These are phyloP conservation scores for Phocides pigmalion DNA, from an alignment of 1,140 invertebrate genomes.

Conservation along the genomic window DNA sequence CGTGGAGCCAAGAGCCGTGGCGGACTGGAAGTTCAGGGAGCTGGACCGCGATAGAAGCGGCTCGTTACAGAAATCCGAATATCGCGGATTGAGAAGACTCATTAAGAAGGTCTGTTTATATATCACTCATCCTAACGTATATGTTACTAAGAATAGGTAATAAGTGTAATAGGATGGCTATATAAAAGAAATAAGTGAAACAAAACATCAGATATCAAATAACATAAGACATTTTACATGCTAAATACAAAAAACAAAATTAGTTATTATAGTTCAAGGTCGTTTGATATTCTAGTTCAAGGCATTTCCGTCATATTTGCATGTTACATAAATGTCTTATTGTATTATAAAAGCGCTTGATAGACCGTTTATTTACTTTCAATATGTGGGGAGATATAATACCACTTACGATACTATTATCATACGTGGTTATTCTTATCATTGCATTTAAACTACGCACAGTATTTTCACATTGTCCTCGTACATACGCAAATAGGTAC, in stretches of 20 bases:
- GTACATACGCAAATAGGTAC: no score
- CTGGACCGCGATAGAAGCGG: constrained; percentile 92
- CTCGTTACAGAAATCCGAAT: constrained; percentile 90
- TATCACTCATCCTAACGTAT: neutral
- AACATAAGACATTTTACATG: neutral
- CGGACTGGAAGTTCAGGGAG: constrained; percentile 94
- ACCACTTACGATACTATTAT: neutral
- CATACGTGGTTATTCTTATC: no score
- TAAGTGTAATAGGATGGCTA: no score
- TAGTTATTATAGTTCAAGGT: constrained; percentile 18
- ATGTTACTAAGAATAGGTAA: no score
- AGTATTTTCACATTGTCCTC: no score
- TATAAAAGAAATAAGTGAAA: no score
- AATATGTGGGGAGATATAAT: no score
- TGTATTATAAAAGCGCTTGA: neutral
- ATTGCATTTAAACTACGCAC: no score
- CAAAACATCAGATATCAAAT: neutral
- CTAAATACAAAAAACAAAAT: constrained; percentile 1
- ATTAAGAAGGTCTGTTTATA: constrained; percentile 87
- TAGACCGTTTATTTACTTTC: neutral
- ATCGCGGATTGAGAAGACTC: constrained; percentile 90
- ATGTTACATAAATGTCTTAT: constrained; percentile 1
- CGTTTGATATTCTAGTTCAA: constrained; percentile 10
- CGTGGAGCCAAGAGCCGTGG: constrained; percentile 76
- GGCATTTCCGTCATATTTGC: constrained; percentile 6